Evolutionary conservation across 2,113 vertebrate genomes (phyloP), one percentile per base, ranked within the genome.

Genomic region (Puffinus mauretanicus): DNA sequence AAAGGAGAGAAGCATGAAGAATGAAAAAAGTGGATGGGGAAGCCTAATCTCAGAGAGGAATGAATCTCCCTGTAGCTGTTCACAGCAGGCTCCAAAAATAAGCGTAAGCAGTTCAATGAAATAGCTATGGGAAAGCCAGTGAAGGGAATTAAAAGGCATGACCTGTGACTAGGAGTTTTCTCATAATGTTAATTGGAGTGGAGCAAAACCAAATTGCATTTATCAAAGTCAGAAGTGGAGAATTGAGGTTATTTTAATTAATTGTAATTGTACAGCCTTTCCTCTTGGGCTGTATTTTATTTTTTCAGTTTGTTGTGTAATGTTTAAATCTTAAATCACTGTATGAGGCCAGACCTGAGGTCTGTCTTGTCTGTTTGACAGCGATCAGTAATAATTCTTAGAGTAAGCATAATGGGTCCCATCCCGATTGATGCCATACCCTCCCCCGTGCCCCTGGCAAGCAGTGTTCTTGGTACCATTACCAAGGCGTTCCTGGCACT

Each of bases 381-480:
- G 54, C 10, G 40, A 46, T 12, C 25, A 38, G 46, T 46, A 51
- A 8, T 8, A 42, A 11, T 19, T 46, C 44, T 40, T 20, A 24
- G 15, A n/a, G 46, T 38, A 25, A 14, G 4, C 52, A 2, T 17
- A 7, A 18, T 3, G 15, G 36, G 26, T 51, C 19, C 10, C 26
- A 11, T 47, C 16, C 24, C 27, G 38, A 0, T 4, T 36, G 11
- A 3, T 22, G 21, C 17, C 38, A 2, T 5, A 12, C 22, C 16
- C 4, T 29, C 13, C 14, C 13, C 60, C 13, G 0, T 21, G n/a
- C 69, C 70, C 29, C 42, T 10, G 40, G 20, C 58, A 80, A 15
- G 11, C 10, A 1, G 16, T 7, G 11, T 8, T 10, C 40, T 8
- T 14, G 46, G 76, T 15, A 42, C 58, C 12, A 2, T 34, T 18